Base-by-base conservation (phyloP, 2,888 invertebrate genomes). In the Flexamia atlantica region DNA sequence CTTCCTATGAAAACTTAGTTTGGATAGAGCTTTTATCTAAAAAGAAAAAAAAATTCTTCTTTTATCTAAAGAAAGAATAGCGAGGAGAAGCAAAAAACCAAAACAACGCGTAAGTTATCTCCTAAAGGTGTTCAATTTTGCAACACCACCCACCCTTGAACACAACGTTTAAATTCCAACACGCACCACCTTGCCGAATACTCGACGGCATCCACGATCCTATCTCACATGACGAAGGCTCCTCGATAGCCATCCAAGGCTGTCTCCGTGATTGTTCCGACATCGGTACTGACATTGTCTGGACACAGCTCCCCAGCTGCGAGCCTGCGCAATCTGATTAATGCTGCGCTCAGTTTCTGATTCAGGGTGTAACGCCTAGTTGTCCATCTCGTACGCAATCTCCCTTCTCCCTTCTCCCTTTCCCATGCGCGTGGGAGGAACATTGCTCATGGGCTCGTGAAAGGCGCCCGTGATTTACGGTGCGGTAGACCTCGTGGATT, bases 401-500 rank as follows among this genome's bases (percentile, higher is more conserved):
- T 28, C 20, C 2, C 28, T 53, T 53, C 46, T 46, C 46, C 14
- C 12, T 46, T 46, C 46, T 17, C 53, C n/a, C n/a, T n/a, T n/a
- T n/a, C n/a, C n/a, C 7, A 4, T 4, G 50, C 2, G 53, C 53
- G 53, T 53, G 53, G 53, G 53, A 7, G 28, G 28, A 30, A 64
- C 23, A n/a, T 23, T 9, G 57, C 64, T 25, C 28, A 12, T 28
- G 64, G 30, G 25, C 64, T 17, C 25, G 64, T 25, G 64, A 64
- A 64, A 30, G 64, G 64, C 57, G 20, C 20, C 57, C 1, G 28
- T 30, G 64, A 30, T 30, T 28, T 9, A 28, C 30, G 25, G 64
- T 64, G 28, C 5, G 20, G 64, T 64, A 64, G 64, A 64, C 64
- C 64, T 64, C 64, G 64, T 23, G 14, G 57, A 57, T 23, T 64